Evolutionary conservation across 2,888 invertebrate species (phyloP).

Genomic region (Orchesella flavescens): DNA sequence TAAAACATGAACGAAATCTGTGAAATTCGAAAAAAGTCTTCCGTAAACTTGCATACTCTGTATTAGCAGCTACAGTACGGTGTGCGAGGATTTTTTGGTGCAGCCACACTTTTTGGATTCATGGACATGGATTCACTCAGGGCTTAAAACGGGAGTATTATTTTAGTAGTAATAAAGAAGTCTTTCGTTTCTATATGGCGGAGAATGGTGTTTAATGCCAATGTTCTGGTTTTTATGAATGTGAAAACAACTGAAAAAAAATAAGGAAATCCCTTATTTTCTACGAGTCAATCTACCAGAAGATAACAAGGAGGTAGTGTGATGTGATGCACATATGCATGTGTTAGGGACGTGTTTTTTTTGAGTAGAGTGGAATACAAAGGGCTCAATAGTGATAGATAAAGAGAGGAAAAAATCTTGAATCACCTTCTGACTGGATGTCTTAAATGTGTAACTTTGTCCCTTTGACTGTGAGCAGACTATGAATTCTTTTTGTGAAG

Average conservation of each 20-base stretch:
- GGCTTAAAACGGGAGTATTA: too few species aligned
- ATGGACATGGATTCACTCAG: too few species aligned
- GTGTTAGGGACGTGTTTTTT: slow-evolving; percentile 14
- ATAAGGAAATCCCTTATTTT: slow-evolving; percentile 24
- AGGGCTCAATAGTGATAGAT: background rate
- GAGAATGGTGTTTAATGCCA: slow-evolving; percentile 13
- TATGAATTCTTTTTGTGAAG: background rate
- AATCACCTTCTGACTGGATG: slow-evolving; percentile 13
- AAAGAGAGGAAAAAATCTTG: background rate
- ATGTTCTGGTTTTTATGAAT: slow-evolving; percentile 34
- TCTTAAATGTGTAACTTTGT: slow-evolving; percentile 33
- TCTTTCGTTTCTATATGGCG: too few species aligned
- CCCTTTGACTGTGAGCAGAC: slow-evolving; percentile 5
- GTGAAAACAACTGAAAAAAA: slow-evolving; percentile 37
- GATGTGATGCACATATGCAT: slow-evolving; percentile 1
- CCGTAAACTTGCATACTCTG: too few species aligned
- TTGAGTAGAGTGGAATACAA: slow-evolving; percentile 13
- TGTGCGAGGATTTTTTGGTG: too few species aligned
- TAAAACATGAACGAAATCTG: too few species aligned
- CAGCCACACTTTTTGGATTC: too few species aligned
- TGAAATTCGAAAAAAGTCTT: too few species aligned
- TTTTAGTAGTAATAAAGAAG: too few species aligned
- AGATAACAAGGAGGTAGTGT: slow-evolving; percentile 11
- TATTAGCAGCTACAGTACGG: too few species aligned
- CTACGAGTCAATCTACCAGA: background rate